Evolutionary conservation across 2,797 vertebrate species (phyloP).

Genomic region (Microtus obscurus): DNA sequence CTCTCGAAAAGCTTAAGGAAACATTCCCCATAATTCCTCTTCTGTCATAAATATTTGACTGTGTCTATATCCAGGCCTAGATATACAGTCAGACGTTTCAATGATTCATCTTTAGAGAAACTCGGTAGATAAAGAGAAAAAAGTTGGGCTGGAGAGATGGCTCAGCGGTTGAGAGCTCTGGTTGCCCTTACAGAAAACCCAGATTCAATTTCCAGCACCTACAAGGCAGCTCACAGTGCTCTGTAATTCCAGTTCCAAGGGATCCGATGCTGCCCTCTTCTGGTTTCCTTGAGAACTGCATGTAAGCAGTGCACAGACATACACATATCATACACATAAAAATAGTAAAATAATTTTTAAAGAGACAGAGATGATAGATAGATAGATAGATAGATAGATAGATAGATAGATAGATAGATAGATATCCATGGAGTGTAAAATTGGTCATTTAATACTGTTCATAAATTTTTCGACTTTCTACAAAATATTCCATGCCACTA

Average conservation of each 20-base stretch:
- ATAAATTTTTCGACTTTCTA: background rate
- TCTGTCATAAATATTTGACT: background rate
- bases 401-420: background rate
- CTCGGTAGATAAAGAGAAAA: background rate
- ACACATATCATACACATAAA: background rate
- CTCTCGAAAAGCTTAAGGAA: background rate
- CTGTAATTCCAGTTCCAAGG: background rate
- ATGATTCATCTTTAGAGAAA: background rate
- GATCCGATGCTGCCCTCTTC: background rate
- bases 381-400: background rate
- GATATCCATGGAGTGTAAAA: background rate
- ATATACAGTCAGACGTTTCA: background rate
- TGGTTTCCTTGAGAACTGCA: background rate
- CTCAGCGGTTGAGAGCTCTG: background rate
- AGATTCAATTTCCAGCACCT: background rate
- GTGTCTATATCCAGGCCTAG: background rate
- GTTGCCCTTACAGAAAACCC: background rate
- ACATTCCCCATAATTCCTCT: background rate
- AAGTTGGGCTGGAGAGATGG: background rate
- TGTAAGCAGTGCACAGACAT: background rate
- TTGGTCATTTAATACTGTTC: background rate
- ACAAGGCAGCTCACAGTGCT: background rate
- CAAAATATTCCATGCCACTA: slow-evolving; percentile 3
- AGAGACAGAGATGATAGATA: background rate
- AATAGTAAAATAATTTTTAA: background rate